Evolutionary conservation across 2,113 vertebrate genomes (phyloP).

Genomic region (Gasterosteus nipponicus): DNA sequence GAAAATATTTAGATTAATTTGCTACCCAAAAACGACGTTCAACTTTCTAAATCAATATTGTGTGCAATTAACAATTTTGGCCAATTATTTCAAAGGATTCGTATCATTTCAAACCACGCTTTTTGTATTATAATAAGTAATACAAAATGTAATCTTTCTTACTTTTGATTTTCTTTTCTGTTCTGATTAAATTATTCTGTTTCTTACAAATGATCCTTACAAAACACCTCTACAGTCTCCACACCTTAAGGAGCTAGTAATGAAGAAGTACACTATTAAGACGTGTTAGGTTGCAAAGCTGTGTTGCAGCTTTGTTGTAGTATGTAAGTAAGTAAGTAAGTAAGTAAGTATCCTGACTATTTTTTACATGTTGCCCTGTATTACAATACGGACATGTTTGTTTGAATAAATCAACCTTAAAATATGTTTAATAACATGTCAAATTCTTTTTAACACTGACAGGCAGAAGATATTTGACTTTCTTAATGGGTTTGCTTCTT

Average conservation of each 20-base stretch:
- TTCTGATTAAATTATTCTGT: neutral
- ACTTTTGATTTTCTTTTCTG: neutral
- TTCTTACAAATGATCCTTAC: neutral
- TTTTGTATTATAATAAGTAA: neutral
- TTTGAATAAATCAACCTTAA: slow-evolving; percentile 44
- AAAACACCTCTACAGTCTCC: neutral
- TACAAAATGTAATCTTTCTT: neutral
- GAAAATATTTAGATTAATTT: neutral
- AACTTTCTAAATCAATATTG: neutral
- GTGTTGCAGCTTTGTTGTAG: slow-evolving; percentile 14
- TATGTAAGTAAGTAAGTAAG: no score
- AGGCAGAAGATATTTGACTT: slow-evolving; percentile 29
- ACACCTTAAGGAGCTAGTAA: neutral
- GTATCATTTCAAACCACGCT: neutral
- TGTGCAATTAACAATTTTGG: neutral
- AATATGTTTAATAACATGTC: slow-evolving; percentile 16
- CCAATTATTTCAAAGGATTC: slow-evolving; percentile 7
- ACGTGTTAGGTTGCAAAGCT: neutral
- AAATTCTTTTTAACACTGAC: slow-evolving; percentile 30
- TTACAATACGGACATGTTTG: slow-evolving; percentile 3
- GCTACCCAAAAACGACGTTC: neutral
- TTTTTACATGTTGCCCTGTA: neutral
- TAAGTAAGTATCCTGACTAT: neutral
- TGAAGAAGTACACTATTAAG: neutral
- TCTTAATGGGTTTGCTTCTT: slow-evolving; percentile 13